Percentiles rank a stretch among this genome's conserved stretches.
These are phyloP conservation scores for Brachyrhaphis roseni DNA, from an alignment of 2,797 vertebrate species.

Conservation along the genomic window DNA sequence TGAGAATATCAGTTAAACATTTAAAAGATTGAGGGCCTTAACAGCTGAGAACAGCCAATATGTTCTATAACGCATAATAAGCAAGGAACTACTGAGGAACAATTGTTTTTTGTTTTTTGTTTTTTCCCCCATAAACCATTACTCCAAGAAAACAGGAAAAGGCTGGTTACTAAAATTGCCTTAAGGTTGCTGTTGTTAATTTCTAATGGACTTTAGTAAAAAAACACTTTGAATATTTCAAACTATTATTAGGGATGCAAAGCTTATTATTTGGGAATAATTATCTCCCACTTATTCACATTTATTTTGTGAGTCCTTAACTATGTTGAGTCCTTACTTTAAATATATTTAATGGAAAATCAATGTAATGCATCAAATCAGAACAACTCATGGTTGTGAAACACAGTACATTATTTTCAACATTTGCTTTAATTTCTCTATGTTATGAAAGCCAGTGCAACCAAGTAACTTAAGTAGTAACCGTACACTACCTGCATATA, in stretches of 20 bases:
- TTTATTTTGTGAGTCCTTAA: background rate
- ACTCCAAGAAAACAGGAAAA: slow-evolving; percentile 17
- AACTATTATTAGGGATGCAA: background rate
- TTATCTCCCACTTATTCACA: background rate
- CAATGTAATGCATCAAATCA: background rate
- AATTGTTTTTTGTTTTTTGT: slow-evolving; percentile 32
- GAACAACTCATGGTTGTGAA: background rate
- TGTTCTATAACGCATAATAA: slow-evolving; percentile 47
- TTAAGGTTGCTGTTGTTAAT: background rate
- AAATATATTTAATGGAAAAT: background rate
- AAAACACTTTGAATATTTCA: background rate
- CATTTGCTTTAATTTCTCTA: background rate
- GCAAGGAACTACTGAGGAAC: slow-evolving; percentile 38
- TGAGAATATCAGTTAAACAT: slow-evolving; percentile 59
- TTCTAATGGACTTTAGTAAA: background rate
- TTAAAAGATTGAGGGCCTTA: slow-evolving; percentile 46
- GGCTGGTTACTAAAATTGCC: background rate
- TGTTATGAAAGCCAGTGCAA: background rate
- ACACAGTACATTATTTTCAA: background rate
- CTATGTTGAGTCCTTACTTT: background rate
- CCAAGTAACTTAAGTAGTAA: background rate
- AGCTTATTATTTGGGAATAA: background rate
- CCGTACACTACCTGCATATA: background rate
- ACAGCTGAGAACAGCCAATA: slow-evolving; percentile 22
- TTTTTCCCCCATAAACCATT: slow-evolving; percentile 15